Percentiles rank a stretch among this genome's conserved stretches.
Conservation (phyloP, 2,888 invertebrate species). For the Diarsia mendica region DNA sequence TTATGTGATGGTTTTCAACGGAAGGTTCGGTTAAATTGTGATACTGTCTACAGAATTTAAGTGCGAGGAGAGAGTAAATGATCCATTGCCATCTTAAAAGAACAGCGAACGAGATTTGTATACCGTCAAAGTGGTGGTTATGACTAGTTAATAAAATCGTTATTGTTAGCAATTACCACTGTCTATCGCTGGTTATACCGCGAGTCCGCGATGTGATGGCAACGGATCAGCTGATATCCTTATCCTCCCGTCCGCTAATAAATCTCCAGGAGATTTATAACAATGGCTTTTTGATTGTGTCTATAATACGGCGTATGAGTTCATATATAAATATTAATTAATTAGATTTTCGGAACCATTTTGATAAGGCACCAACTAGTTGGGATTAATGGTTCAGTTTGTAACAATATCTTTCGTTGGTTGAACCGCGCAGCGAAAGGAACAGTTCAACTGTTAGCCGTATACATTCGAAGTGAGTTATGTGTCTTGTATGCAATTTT, state of each 20-base stretch:
- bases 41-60: not conserved
- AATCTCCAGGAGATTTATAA: no score
- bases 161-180: conserved; percentile 10
- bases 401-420: conserved; percentile 31
- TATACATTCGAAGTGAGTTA: not conserved
- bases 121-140: not conserved
- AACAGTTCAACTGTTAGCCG: conserved; percentile 9
- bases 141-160: not conserved
- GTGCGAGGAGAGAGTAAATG: not conserved
- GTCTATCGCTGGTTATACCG: conserved; percentile 25
- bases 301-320: no score
- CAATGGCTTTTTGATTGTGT: no score
- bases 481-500: not conserved
- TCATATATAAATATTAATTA: not conserved
- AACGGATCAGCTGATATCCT: conserved; percentile 34
- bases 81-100: not conserved
- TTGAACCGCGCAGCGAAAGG: conserved; percentile 9
- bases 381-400: not conserved
- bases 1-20: not conserved
- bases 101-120: not conserved
- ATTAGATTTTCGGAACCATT: not conserved
- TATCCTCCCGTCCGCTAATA: no score
- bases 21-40: not conserved
- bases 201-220: conserved; percentile 15
- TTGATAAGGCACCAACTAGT: not conserved